A percentile compares a stretch with the other conserved stretches of the same genome.
phyloP scores from a whole-genome alignment of 2,113 vertebrate genomes.

The Sisor rabdophorus region DNA sequence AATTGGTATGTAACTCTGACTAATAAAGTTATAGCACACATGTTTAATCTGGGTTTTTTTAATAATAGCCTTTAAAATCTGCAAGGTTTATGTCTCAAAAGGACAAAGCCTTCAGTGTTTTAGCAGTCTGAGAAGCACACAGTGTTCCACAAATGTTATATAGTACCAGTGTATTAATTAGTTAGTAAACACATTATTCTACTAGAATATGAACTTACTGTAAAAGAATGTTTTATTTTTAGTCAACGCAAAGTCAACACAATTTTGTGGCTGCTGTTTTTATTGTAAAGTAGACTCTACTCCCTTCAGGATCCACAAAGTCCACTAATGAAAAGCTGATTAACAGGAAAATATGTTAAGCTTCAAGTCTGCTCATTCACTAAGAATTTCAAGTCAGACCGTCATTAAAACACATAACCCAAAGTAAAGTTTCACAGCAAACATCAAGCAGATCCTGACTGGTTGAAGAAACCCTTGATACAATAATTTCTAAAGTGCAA shows the following conservation, averaged over 20 bases:
- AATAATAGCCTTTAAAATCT: not conserved
- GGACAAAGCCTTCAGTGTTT: too few relatives aligned
- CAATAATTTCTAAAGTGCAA: slow-evolving; percentile 30
- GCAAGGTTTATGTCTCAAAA: not conserved
- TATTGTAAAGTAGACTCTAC: slow-evolving; percentile 12
- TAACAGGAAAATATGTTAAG: slow-evolving; percentile 49
- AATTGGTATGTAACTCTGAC: not conserved
- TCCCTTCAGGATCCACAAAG: slow-evolving; percentile 12
- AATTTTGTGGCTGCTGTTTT: slow-evolving; percentile 18
- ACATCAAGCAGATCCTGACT: slow-evolving; percentile 3
- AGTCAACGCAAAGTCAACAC: slow-evolving; percentile 10
- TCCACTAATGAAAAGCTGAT: slow-evolving; percentile 12
- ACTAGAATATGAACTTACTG: too few relatives aligned
- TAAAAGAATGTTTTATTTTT: too few relatives aligned
- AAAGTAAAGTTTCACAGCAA: slow-evolving; percentile 21
- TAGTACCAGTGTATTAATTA: too few relatives aligned
- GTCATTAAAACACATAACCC: slow-evolving; percentile 66
- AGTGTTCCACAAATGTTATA: too few relatives aligned
- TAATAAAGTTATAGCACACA: slow-evolving; percentile 22
- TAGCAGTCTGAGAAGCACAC: too few relatives aligned
- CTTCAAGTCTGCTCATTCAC: slow-evolving; percentile 68
- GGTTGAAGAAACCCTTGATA: slow-evolving; percentile 26
- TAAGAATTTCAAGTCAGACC: slow-evolving; percentile 67
- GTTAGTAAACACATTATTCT: too few relatives aligned
- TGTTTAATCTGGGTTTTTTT: not conserved